Evolutionary conservation across 2,113 vertebrate genomes (phyloP).

Genomic region (Calonectris borealis): DNA sequence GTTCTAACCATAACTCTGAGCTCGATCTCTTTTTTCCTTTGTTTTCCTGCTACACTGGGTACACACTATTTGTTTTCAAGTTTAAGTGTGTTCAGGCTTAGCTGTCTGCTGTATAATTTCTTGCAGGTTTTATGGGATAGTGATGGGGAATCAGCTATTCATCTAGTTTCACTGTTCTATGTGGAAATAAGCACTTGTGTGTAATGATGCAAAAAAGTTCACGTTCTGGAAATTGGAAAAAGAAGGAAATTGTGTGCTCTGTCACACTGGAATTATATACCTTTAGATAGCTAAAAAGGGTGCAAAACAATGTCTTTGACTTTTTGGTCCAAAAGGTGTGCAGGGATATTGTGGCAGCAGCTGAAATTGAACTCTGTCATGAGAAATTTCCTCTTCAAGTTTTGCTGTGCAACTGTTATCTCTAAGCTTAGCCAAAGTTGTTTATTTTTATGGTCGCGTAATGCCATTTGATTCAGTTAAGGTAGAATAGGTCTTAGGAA

Average conservation of each 20-base stretch:
- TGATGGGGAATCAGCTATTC: neutral
- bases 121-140: neutral
- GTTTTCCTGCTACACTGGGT: neutral
- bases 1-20: neutral
- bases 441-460: neutral
- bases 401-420: neutral
- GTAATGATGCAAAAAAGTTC: neutral
- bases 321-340: neutral
- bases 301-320: neutral
- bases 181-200: neutral
- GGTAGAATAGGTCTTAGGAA: neutral
- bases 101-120: neutral
- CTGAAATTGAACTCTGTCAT: neutral
- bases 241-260: neutral
- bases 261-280: neutral
- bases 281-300: neutral
- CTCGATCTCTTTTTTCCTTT: neutral
- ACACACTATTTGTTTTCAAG: neutral
- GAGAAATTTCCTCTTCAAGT: neutral
- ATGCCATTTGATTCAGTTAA: neutral
- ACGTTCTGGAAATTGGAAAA: neutral
- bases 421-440: neutral
- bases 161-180: neutral
- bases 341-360: neutral
- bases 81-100: neutral